Evolutionary conservation across 2,113 vertebrate genomes (phyloP), one percentile per base, ranked within the genome.

Genomic region (Sinocyclocheilus rhinocerous): DNA sequence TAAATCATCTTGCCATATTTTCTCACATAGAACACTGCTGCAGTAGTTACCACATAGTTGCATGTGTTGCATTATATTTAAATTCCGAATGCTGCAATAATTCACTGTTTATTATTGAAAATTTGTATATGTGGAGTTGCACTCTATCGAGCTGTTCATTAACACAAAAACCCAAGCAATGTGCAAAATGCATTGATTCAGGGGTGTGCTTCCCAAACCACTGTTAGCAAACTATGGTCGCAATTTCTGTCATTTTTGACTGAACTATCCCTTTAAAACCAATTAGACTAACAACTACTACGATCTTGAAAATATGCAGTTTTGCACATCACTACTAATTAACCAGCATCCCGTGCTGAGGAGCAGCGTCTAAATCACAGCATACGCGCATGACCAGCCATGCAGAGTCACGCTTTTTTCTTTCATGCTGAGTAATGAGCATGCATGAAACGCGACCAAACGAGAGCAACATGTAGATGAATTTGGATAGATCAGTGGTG

Each of bases 341-440:
- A 76, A 76, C 72, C 72, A 76, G 22, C 42, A 76, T 76, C 73
- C 73, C 42, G n/a, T 50, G 73, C 73, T 76, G n/a, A 76, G 73
- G 42, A 50, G 22, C 73, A 76, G 73, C 13, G 0, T 76, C n/a
- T 50, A 77, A 52, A 55, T 52, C 26, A 10, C 50, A 55, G 13
- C 76, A 55, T 55, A 18, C 4, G 4, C 9, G 7, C 50, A 55
- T 18, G 8, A 18, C 42, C 48, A 77, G 76, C 76, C 11, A 76
- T 50, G 12, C 7, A 5, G 76, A 77, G 50, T 57, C 55, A 24
- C 5, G 22, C 7, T 57, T 84, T 42, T 55, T 84, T 59, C 65
- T 73, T 73, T 20, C 69, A 59, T 57, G 82, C 69, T 24, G 69
- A 73, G 50, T 84, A 73, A 84, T 84, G 82, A 83, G 48, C 11